Conservation (phyloP, 2,113 vertebrate genomes). For the Toxostoma redivivum region DNA sequence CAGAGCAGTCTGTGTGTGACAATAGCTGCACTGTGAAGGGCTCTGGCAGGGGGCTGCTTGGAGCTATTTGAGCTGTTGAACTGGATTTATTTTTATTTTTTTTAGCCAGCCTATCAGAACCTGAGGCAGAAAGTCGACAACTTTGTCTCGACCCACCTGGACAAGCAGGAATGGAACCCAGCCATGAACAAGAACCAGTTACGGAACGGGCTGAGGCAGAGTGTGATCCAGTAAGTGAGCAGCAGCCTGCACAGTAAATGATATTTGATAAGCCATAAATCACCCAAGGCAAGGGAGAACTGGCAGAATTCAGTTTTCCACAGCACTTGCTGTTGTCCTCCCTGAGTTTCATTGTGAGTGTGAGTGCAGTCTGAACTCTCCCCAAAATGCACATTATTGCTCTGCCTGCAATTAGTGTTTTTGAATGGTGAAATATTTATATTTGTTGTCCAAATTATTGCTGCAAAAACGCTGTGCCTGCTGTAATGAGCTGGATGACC, state of each 20-base stretch:
- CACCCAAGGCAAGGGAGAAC: neutral
- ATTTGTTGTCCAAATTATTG: neutral
- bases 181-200: slow-evolving; percentile 98
- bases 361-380: neutral
- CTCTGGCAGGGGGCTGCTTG: neutral
- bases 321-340: neutral
- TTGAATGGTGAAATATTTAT: neutral
- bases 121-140: slow-evolving; percentile 97
- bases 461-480: neutral
- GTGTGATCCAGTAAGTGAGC: slow-evolving; percentile 90
- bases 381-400: neutral
- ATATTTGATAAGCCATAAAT: neutral
- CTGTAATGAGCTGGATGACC: neutral
- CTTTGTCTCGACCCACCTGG: slow-evolving; percentile 92
- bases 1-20: neutral
- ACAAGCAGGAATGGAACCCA: slow-evolving; percentile 95
- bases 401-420: neutral
- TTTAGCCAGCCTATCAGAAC: slow-evolving; percentile 95
- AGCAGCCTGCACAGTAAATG: neutral
- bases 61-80: neutral
- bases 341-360: neutral
- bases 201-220: slow-evolving; percentile 90
- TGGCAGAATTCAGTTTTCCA: neutral
- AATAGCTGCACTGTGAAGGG: neutral
- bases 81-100: neutral